A percentile compares a stretch with the other conserved stretches of the same genome.
Conservation (phyloP, 2,888 invertebrate species). For the Ochropleura plecta region DNA sequence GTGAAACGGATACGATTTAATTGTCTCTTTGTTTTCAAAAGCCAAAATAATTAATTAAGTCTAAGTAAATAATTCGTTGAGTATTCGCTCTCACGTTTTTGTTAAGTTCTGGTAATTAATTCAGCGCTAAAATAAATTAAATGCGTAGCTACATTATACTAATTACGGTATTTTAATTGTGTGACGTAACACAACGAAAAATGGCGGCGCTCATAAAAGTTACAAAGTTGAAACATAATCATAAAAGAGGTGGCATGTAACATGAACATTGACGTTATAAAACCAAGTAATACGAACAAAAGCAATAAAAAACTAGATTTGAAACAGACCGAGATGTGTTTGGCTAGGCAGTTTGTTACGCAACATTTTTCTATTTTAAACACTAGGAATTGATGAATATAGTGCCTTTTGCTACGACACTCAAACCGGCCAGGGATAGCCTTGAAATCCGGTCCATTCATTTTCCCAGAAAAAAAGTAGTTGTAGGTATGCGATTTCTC, state of each 20-base stretch:
- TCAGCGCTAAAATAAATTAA: constrained; percentile 6
- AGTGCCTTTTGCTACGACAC: background rate
- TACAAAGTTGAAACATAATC: constrained; percentile 12
- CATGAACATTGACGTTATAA: constrained; percentile 9
- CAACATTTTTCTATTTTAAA: background rate
- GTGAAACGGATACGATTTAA: background rate
- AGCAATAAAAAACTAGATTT: background rate
- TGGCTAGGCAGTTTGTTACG: background rate
- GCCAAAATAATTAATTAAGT: constrained; percentile 5
- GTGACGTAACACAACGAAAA: background rate
- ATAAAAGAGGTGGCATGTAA: constrained; percentile 19
- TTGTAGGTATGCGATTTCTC: background rate
- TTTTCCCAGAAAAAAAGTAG: background rate
- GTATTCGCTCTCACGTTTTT: constrained; percentile 22
- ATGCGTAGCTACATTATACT: background rate
- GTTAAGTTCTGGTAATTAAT: constrained; percentile 4
- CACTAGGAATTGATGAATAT: background rate
- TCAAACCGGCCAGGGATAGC: background rate
- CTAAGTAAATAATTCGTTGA: background rate
- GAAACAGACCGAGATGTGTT: background rate
- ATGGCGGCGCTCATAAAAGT: background rate
- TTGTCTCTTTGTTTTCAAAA: background rate
- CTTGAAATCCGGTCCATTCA: background rate
- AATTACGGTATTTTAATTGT: constrained; percentile 15
- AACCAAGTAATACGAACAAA: background rate